Conservation (phyloP, 2,797 vertebrate genomes). For the Bovichtus variegatus region DNA sequence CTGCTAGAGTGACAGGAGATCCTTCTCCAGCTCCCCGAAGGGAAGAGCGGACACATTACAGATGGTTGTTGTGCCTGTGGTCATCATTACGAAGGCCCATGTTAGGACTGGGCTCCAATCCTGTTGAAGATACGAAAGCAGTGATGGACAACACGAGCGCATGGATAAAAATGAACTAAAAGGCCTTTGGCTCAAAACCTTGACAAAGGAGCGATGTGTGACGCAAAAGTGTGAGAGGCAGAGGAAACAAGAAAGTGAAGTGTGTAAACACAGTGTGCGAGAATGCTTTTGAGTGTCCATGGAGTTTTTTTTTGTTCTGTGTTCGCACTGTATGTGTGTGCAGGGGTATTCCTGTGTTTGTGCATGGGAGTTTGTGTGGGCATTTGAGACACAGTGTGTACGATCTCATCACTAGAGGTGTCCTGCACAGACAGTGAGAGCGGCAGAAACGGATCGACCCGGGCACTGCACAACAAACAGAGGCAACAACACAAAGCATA, state of each 20-base stretch:
- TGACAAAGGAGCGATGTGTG: slow-evolving; percentile 40
- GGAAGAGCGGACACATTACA: slow-evolving; percentile 72
- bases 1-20: slow-evolving; percentile 81
- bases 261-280: slow-evolving; percentile 19
- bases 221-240: slow-evolving; percentile 9
- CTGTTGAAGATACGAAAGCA: slow-evolving; percentile 51
- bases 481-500: slow-evolving; percentile 49
- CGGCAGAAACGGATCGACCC: slow-evolving; percentile 58
- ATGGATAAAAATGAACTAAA: slow-evolving; percentile 36
- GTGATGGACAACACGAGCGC: slow-evolving; percentile 49
- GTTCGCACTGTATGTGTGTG: slow-evolving; percentile 17
- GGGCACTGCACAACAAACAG: slow-evolving; percentile 51
- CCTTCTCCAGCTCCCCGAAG: slow-evolving; percentile 75
- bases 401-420: slow-evolving; percentile 39
- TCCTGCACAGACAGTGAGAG: slow-evolving; percentile 46
- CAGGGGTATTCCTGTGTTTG: slow-evolving; percentile 28
- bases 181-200: slow-evolving; percentile 39
- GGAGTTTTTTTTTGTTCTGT: no score
- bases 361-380: slow-evolving; percentile 43
- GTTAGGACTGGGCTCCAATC: slow-evolving; percentile 55
- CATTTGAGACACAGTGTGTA: slow-evolving; percentile 37
- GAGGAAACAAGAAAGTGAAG: slow-evolving; percentile 1
- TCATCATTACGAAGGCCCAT: slow-evolving; percentile 72
- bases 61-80: slow-evolving; percentile 77
- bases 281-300: slow-evolving; percentile 10